phyloP scores from a whole-genome alignment of 2,888 invertebrate species.

The Entomobrya proxima region DNA sequence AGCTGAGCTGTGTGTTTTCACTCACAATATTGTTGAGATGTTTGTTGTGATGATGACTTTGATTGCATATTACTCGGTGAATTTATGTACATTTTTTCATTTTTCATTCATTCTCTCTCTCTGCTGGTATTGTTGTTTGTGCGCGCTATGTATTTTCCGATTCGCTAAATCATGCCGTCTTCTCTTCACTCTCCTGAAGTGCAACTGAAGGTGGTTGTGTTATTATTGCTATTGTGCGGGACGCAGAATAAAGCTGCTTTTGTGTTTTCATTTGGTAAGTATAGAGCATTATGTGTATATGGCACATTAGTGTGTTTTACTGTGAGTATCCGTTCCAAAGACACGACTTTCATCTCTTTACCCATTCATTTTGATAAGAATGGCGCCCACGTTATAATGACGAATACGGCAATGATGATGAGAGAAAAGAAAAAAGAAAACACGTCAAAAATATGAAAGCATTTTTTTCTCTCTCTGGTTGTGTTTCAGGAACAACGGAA shows the following conservation, averaged over 20 bases:
- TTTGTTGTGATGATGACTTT: conserved; percentile 33
- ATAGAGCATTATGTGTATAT: background rate
- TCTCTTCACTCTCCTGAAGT: background rate
- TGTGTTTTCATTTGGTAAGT: background rate
- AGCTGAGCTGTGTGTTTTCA: background rate
- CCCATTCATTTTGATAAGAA: background rate
- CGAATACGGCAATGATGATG: background rate
- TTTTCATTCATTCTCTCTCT: background rate
- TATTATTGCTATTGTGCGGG: background rate
- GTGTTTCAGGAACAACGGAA: conserved; percentile 17
- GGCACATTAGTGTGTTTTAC: background rate
- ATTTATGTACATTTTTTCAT: conserved; percentile 20
- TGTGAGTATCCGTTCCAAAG: background rate
- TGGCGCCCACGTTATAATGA: background rate
- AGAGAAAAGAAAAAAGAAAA: conserved; percentile 17
- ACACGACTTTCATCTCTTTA: background rate
- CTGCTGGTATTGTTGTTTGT: conserved; percentile 20
- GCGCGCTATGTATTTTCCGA: background rate
- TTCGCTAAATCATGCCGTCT: background rate
- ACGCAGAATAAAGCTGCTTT: background rate
- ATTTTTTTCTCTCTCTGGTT: background rate
- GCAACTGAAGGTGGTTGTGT: conserved; percentile 2
- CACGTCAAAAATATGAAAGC: conserved; percentile 41
- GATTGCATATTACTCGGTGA: conserved; percentile 17
- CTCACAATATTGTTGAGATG: conserved; percentile 3